Conservation (phyloP, 2,797 vertebrate species). For the Alcedo atthis region DNA sequence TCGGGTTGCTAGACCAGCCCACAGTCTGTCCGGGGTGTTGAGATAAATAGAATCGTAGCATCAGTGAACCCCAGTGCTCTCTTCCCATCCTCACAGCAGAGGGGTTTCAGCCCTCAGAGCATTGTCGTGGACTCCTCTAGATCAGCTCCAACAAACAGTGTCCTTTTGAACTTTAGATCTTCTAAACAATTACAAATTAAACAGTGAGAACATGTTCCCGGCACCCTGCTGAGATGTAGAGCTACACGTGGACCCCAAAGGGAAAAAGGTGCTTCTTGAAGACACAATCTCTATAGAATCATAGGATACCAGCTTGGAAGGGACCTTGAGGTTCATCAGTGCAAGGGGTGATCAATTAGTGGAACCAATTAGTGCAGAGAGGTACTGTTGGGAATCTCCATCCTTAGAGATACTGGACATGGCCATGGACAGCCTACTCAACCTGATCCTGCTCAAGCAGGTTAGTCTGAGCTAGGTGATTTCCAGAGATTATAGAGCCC, state of each 20-base stretch:
- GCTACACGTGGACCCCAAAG: accelerated
- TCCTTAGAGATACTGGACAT: neutral
- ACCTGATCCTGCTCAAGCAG: neutral
- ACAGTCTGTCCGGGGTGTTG: neutral
- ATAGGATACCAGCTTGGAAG: neutral
- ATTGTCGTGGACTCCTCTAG: neutral
- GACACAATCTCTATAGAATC: accelerated
- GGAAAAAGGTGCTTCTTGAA: neutral
- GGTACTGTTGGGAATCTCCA: neutral
- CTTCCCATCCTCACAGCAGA: neutral
- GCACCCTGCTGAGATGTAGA: neutral
- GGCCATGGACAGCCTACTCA: neutral
- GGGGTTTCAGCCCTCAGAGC: neutral
- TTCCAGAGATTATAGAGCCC: neutral
- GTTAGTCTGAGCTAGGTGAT: neutral
- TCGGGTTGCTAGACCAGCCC: neutral
- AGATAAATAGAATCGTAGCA: neutral
- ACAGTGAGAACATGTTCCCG: accelerated
- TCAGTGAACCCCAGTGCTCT: neutral
- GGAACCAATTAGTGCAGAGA: neutral
- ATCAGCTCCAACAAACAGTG: neutral
- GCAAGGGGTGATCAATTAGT: neutral
- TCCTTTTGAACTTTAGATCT: neutral
- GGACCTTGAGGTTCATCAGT: neutral
- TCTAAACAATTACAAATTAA: neutral